Evolutionary conservation across 2,888 invertebrate genomes (phyloP), one percentile per base, ranked within the genome.

Genomic region (Dasysyrphus tricinctus): DNA sequence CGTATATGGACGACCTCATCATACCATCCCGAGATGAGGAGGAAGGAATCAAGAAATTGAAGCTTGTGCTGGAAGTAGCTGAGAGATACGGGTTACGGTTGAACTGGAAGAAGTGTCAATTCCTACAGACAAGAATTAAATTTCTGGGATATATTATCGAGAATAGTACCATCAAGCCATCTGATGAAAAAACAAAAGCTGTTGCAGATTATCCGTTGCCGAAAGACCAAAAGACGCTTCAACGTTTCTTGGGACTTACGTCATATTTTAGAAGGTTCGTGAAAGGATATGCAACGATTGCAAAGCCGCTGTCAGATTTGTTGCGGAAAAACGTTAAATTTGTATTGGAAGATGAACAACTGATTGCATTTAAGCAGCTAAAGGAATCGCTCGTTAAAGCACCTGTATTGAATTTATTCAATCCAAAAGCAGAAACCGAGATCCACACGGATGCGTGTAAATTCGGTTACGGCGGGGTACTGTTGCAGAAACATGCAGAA

Each of bases 261-360:
- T 80, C 75, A 19, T 75, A 80, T 42, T 74, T 80, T 9, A 11
- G 70, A 14, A 32, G 61, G 76, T 80, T 12, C 67, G 24, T 51
- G 16, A 5, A 19, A 19, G 24, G 80, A 19, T 91, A 90, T 81
- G 77, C 90, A 6, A 59, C 81, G 16, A 89, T 90, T 29, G 91
- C 91, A 2, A 89, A 88, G 74, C 90, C 90, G 8, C 78, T 91
- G 61, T 89, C 90, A 29, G 90, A 91, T 57, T 47, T 80, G 32
- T 54, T 88, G 49, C 49, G 57, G n/a, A 88, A 88, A 47, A 54
- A 7, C 8, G 56, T 19, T 5, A 32, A 65, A 72, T 89, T 19
- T 75, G 85, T 8, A 83, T 70, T 79, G 39, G 69, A 37, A 16
- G 75, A 75, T 29, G 73, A 82, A 70, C 77, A 84, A 12, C 39